These are phyloP conservation scores for Okamejei kenojei DNA, from an alignment of 2,797 vertebrate species.

Conservation along the genomic window DNA sequence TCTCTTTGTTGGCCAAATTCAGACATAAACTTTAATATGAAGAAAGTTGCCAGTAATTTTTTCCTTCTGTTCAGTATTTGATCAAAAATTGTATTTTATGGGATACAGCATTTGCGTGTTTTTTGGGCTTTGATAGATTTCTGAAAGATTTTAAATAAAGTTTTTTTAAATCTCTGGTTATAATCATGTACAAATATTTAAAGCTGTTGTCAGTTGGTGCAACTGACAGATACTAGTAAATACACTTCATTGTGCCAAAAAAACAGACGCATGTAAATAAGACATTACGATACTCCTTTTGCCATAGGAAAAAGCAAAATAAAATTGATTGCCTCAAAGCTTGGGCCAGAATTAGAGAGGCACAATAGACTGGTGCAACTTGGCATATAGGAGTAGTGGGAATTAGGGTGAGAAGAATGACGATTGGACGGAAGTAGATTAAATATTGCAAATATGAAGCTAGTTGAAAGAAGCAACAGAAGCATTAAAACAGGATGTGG, in stretches of 20 bases:
- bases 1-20: slow-evolving; percentile 79
- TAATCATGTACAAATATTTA: not conserved
- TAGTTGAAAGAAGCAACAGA: not conserved
- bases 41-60: slow-evolving; percentile 39
- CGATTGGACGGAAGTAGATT: not conserved
- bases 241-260: not conserved
- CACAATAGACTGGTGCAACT: not conserved
- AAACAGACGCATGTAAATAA: not conserved
- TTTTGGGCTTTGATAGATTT: slow-evolving; percentile 32
- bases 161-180: not conserved
- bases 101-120: slow-evolving; percentile 1
- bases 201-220: not conserved
- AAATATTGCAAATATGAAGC: not conserved
- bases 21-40: slow-evolving; percentile 60
- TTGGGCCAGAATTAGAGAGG: not conserved
- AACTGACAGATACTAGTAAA: not conserved
- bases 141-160: not conserved
- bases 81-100: not conserved
- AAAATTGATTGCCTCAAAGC: not conserved
- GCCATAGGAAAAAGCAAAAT: not conserved
- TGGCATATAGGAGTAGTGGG: not conserved
- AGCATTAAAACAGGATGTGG: not conserved
- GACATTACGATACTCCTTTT: not conserved
- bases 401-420: not conserved
- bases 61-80: not conserved